Conservation (phyloP, 2,888 invertebrate genomes). For the Noctua janthina region DNA sequence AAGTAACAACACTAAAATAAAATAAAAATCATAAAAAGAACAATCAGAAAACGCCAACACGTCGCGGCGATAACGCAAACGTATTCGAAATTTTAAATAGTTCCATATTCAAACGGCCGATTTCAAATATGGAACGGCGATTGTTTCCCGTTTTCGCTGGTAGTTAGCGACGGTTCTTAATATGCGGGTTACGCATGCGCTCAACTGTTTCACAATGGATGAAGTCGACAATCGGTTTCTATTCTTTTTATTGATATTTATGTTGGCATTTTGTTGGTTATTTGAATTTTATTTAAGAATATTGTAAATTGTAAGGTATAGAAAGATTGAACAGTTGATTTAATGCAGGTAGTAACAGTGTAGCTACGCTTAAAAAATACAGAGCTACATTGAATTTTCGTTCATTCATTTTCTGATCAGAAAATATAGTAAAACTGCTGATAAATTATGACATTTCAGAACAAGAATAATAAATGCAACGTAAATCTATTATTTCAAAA, state of each 20-base stretch:
- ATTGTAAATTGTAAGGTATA: slow-evolving; percentile 35
- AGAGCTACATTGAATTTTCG: neutral
- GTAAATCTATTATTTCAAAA: slow-evolving; percentile 12
- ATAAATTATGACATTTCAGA: slow-evolving; percentile 3
- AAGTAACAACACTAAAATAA: slow-evolving; percentile 64
- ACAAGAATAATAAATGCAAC: neutral
- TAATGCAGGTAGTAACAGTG: slow-evolving; percentile 39
- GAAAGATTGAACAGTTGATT: slow-evolving; percentile 42
- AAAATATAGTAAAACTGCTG: neutral
- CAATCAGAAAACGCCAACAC: slow-evolving; percentile 89
- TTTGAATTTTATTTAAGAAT: slow-evolving; percentile 51
- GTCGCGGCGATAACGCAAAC: slow-evolving; percentile 88
- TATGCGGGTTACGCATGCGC: slow-evolving; percentile 88
- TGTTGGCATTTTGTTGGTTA: slow-evolving; percentile 56
- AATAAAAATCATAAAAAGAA: slow-evolving; percentile 75
- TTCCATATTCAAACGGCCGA: slow-evolving; percentile 87
- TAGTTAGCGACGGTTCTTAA: slow-evolving; percentile 86
- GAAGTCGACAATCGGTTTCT: slow-evolving; percentile 80
- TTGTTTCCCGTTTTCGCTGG: slow-evolving; percentile 90
- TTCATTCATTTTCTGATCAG: neutral
- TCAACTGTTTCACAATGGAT: slow-evolving; percentile 89
- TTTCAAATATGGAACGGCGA: slow-evolving; percentile 88
- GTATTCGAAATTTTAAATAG: slow-evolving; percentile 91
- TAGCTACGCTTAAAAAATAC: slow-evolving; percentile 19
- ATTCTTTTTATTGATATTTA: slow-evolving; percentile 76